Conservation (phyloP, 2,888 invertebrate genomes). For the Drosophila koepferae region DNA sequence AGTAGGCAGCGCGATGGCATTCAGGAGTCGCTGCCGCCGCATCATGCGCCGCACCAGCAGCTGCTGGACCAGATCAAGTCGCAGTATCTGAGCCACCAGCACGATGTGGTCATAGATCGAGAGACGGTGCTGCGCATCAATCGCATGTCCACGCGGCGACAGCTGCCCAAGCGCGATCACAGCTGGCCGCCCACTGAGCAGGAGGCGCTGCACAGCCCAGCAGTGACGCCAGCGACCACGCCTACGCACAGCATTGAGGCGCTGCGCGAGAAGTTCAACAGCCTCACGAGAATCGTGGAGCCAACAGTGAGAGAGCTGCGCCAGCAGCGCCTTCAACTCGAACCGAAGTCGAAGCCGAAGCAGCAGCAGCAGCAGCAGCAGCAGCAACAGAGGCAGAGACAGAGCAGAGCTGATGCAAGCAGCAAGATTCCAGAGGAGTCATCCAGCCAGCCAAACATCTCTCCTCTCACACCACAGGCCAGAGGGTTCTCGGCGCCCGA, state of each 20-base stretch:
- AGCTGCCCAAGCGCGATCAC: constrained; percentile 81
- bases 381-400: neutral
- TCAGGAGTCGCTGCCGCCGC: constrained; percentile 30
- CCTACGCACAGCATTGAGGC: constrained; percentile 76
- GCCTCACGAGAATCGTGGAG: constrained; percentile 75
- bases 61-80: constrained; percentile 81
- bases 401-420: neutral
- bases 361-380: neutral
- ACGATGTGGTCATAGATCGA: constrained; percentile 83
- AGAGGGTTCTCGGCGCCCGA: constrained; percentile 81
- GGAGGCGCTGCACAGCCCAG: neutral
- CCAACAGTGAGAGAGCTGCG: constrained; percentile 52
- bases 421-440: neutral
- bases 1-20: constrained; percentile 70
- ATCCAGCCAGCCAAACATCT: neutral
- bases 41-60: constrained; percentile 77
- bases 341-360: neutral
- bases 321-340: constrained; percentile 43
- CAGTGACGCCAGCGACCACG: constrained; percentile 40
- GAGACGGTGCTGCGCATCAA: constrained; percentile 85
- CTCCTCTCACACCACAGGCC: constrained; percentile 46
- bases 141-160: constrained; percentile 82
- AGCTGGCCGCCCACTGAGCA: constrained; percentile 83
- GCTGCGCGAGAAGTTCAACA: constrained; percentile 82
- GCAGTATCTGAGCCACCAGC: constrained; percentile 79